phyloP scores from a whole-genome alignment of 1,140 invertebrate species.

The Laodelphax striatellus region DNA sequence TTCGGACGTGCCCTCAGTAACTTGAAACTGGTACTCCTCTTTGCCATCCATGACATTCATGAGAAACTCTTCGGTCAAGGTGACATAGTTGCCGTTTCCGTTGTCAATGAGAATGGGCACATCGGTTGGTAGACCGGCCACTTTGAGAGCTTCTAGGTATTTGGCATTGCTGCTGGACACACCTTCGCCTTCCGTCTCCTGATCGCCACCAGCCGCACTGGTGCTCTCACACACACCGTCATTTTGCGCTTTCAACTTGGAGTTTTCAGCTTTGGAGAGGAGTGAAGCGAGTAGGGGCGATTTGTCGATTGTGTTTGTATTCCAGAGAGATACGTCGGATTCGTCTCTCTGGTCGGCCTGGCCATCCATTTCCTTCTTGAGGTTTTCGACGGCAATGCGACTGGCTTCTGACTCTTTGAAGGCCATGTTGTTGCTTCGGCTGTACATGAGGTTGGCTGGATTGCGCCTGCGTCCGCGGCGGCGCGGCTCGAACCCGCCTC shows the following conservation, averaged over 20 bases:
- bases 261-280: slow-evolving; percentile 20
- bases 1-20: slow-evolving; percentile 30
- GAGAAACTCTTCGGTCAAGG: slow-evolving; percentile 41
- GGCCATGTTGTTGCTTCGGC: not conserved
- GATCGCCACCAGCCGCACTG: not conserved
- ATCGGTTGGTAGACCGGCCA: slow-evolving; percentile 39
- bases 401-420: slow-evolving; percentile 7
- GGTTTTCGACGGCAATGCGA: slow-evolving; percentile 14
- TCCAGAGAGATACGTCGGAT: slow-evolving; percentile 1
- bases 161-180: slow-evolving; percentile 12
- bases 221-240: not conserved
- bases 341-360: slow-evolving; percentile 2
- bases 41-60: slow-evolving; percentile 38
- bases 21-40: slow-evolving; percentile 39
- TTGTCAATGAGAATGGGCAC: slow-evolving; percentile 41
- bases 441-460: not conserved
- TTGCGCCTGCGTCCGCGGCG: slow-evolving; percentile 14
- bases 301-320: slow-evolving; percentile 10
- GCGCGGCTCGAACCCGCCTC: slow-evolving; percentile 13
- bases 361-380: slow-evolving; percentile 16
- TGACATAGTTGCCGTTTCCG: slow-evolving; percentile 40
- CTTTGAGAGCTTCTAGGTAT: slow-evolving; percentile 40
- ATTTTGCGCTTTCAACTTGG: slow-evolving; percentile 11
- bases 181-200: slow-evolving; percentile 9
- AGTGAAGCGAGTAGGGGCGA: slow-evolving; percentile 22